Evolutionary conservation across 2,113 vertebrate species (phyloP).

Genomic region (Stercorarius parasiticus): DNA sequence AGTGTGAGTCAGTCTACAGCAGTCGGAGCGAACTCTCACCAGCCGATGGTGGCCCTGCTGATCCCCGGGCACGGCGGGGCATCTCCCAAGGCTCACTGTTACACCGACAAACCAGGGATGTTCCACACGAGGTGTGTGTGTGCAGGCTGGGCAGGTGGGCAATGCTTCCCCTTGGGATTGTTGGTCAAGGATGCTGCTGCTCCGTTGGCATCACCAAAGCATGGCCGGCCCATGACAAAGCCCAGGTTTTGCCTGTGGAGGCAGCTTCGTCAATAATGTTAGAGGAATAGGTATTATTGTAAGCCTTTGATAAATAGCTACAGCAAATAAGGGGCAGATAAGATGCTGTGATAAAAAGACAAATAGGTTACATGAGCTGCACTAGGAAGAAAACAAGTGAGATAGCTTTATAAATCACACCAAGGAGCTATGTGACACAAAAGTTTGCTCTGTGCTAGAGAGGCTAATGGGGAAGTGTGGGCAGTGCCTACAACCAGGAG

Average conservation of each 20-base stretch:
- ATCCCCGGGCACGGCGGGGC: fast-evolving
- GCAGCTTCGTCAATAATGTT: neutral
- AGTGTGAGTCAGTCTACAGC: neutral
- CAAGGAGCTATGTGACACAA: neutral
- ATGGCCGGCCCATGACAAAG: neutral
- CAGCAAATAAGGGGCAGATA: constrained; percentile 39
- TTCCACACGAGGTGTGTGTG: fast-evolving
- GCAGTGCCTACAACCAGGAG: neutral
- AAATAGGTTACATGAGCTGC: constrained; percentile 27
- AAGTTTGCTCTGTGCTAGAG: neutral
- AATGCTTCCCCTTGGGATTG: fast-evolving
- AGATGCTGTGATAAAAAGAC: constrained; percentile 54
- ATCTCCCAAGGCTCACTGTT: neutral
- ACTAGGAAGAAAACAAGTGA: constrained; percentile 20
- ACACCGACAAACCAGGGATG: fast-evolving
- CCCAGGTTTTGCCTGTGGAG: neutral
- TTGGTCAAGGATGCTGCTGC: neutral
- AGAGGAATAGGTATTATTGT: neutral
- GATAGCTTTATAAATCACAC: constrained; percentile 60
- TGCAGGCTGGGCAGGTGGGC: neutral
- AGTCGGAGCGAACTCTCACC: fast-evolving
- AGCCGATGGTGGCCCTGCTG: neutral
- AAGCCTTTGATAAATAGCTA: constrained; percentile 38
- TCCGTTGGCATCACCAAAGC: fast-evolving
- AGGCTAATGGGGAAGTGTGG: neutral